phyloP scores from a whole-genome alignment of 1,140 invertebrate species.

The Apis laboriosa region DNA sequence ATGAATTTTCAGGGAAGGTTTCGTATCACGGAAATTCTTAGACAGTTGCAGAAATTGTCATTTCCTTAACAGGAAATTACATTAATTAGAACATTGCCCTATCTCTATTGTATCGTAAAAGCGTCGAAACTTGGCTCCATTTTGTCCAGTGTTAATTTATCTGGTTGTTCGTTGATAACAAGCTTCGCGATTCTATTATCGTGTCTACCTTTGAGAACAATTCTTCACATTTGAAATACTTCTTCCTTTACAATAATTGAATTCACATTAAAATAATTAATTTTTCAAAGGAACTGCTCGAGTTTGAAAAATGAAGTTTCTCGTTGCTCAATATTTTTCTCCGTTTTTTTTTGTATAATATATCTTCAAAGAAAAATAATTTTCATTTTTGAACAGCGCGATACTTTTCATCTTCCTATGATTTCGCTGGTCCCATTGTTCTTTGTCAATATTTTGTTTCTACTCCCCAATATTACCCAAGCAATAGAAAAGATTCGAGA shows the following conservation, averaged over 20 bases:
- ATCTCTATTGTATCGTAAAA: neutral
- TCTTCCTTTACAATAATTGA: neutral
- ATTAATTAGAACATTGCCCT: neutral
- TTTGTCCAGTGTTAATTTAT: too few species aligned
- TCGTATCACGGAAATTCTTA: neutral
- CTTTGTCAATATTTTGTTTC: too few species aligned
- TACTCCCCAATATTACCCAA: too few species aligned
- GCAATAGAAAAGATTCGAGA: too few species aligned
- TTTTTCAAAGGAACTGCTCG: too few species aligned
- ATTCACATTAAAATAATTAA: neutral
- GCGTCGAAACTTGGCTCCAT: neutral
- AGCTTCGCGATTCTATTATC: neutral
- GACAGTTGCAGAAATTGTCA: neutral
- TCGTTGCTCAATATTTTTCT: too few species aligned
- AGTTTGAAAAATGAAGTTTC: neutral
- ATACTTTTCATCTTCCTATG: too few species aligned
- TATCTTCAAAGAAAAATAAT: too few species aligned
- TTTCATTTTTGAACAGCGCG: too few species aligned
- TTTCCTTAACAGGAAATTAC: neutral
- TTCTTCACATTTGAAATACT: neutral
- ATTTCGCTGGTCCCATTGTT: too few species aligned
- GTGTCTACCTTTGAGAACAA: too few species aligned
- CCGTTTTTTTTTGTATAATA: too few species aligned
- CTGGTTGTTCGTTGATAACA: neutral
- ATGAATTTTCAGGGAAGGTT: neutral